A percentile compares a stretch with the other conserved stretches of the same genome.
Evolutionary conservation across 2,113 vertebrate genomes (phyloP).

Genomic region (Willisornis vidua): DNA sequence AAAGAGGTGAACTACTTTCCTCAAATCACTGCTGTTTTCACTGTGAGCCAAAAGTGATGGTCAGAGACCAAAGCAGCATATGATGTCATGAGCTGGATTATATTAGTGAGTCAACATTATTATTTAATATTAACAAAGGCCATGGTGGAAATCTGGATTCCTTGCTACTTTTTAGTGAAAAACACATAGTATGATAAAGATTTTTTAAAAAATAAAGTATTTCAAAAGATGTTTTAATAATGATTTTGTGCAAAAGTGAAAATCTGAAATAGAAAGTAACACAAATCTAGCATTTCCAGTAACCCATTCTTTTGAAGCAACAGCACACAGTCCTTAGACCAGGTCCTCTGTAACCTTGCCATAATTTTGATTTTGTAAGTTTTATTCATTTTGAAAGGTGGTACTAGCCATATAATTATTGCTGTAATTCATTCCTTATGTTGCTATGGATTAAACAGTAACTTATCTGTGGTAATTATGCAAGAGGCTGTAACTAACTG

Average conservation of each 20-base stretch:
- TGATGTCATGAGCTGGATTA: not conserved
- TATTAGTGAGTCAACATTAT: not conserved
- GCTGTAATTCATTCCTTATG: constrained; percentile 29
- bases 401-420: constrained; percentile 35
- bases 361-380: not conserved
- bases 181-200: not conserved
- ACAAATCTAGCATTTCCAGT: not conserved
- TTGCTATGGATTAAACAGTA: constrained; percentile 40
- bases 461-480: constrained; percentile 66
- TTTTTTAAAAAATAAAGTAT: not conserved
- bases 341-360: not conserved
- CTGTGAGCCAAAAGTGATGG: not conserved
- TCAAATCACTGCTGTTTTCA: not conserved
- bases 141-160: not conserved
- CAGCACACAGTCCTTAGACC: not conserved
- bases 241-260: not conserved
- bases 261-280: not conserved
- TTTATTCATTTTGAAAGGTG: constrained; percentile 4
- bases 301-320: not conserved
- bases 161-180: not conserved
- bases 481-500: constrained; percentile 61
- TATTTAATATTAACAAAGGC: not conserved
- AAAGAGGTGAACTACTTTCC: not conserved
- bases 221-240: not conserved
- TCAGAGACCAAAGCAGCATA: not conserved